These are phyloP conservation scores for Trichopoda pennipes DNA, from an alignment of 2,888 invertebrate genomes.

Conservation along the genomic window DNA sequence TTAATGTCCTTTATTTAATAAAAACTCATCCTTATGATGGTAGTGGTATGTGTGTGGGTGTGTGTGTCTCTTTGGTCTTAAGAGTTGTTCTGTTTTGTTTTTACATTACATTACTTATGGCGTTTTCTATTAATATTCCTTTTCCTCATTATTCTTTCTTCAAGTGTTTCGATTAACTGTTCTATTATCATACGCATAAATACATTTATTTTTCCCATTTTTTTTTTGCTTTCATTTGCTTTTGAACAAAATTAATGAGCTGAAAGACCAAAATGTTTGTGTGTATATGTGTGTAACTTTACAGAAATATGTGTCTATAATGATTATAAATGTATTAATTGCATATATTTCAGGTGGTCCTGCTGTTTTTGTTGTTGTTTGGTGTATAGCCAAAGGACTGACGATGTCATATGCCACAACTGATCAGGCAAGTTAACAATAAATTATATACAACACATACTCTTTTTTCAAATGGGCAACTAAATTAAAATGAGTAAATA, in stretches of 20 bases:
- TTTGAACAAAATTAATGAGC: conserved; percentile 20
- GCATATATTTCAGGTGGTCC: conserved; percentile 76
- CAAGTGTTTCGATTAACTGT: conserved; percentile 25
- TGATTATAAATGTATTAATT: not conserved
- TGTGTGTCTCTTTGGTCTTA: not conserved
- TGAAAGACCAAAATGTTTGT: not conserved
- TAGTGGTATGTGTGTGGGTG: no score
- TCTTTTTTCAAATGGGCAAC: no score
- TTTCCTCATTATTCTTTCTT: not conserved
- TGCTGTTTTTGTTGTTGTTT: conserved; percentile 78
- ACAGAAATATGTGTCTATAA: not conserved
- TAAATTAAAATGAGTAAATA: no score
- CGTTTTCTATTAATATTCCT: not conserved
- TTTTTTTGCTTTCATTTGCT: not conserved
- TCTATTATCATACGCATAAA: not conserved
- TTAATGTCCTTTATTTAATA: no score
- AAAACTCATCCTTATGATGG: no score
- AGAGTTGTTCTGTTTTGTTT: conserved; percentile 14
- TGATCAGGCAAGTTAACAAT: conserved; percentile 73
- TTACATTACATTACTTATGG: not conserved
- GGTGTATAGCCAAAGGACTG: conserved; percentile 79
- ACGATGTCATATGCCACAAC: conserved; percentile 74
- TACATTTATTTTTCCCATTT: not conserved
- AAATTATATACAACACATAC: conserved; percentile 4
- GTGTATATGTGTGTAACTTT: not conserved